These are phyloP conservation scores for Zootoca vivipara DNA, from an alignment of 2,113 vertebrate genomes.

Conservation along the genomic window DNA sequence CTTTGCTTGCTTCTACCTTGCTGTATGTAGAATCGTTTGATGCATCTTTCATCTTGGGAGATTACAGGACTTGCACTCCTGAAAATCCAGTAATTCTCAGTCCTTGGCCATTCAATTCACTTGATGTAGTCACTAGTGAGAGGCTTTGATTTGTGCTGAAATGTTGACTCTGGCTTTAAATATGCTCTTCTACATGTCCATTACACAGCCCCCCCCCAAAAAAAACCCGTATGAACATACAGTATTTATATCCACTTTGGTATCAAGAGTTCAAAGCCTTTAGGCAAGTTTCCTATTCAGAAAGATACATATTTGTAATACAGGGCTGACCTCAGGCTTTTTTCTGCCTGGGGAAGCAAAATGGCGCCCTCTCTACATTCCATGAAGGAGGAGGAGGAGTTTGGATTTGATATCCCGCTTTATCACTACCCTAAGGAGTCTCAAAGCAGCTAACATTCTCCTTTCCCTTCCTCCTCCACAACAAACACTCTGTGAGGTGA, in stretches of 20 bases:
- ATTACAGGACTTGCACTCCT: slow-evolving; percentile 1
- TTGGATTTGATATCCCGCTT: too few relatives aligned
- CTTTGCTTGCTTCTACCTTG: slow-evolving; percentile 6
- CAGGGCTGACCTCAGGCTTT: too few relatives aligned
- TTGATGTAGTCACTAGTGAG: background rate
- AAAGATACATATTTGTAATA: background rate
- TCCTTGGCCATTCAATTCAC: background rate
- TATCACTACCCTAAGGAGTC: too few relatives aligned
- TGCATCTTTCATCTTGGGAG: slow-evolving; percentile 19
- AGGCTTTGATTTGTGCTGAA: background rate
- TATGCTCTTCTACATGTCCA: background rate
- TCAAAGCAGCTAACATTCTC: too few relatives aligned
- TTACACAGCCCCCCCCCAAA: background rate
- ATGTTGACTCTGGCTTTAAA: background rate
- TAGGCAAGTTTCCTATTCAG: background rate
- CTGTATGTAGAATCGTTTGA: background rate
- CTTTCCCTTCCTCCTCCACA: too few relatives aligned
- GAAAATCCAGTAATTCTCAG: background rate
- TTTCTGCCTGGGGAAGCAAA: too few relatives aligned
- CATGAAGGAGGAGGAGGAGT: too few relatives aligned
- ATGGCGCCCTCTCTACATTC: too few relatives aligned
- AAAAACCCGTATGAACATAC: background rate
- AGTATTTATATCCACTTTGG: background rate
- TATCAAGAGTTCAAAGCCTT: background rate
- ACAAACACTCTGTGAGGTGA: too few relatives aligned